A percentile compares a stretch with the other conserved stretches of the same genome.
These are phyloP conservation scores for Isurus oxyrinchus DNA, from an alignment of 2,113 vertebrate species.

Conservation along the genomic window DNA sequence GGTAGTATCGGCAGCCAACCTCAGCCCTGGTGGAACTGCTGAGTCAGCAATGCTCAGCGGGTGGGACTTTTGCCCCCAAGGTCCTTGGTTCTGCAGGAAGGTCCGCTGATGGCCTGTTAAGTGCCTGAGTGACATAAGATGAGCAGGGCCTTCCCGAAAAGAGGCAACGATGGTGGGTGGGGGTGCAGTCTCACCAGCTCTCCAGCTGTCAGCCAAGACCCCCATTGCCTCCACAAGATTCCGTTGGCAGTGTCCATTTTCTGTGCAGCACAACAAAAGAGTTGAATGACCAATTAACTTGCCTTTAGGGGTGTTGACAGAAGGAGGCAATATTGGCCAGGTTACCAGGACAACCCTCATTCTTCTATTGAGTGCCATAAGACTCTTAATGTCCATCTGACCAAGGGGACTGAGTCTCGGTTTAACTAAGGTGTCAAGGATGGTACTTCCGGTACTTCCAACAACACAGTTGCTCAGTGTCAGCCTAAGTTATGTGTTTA, in stretches of 20 bases:
- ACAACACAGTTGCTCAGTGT: not conserved
- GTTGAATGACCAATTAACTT: not conserved
- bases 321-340: not conserved
- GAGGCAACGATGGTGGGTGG: no score
- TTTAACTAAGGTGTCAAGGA: not conserved
- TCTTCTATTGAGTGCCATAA: not conserved
- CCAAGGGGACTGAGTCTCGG: no score
- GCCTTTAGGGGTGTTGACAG: not conserved
- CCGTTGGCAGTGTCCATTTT: not conserved
- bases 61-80: no score
- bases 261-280: not conserved
- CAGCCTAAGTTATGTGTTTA: not conserved
- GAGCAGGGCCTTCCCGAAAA: no score
- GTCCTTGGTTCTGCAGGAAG: no score
- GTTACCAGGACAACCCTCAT: not conserved
- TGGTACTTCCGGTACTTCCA: not conserved
- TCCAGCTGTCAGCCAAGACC: no score
- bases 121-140: no score
- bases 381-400: not conserved
- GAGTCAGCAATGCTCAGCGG: no score
- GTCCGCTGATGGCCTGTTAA: no score
- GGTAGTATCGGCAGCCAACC: no score
- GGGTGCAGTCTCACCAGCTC: no score
- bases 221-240: not conserved
- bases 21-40: no score